Base-by-base conservation (phyloP, 1,140 invertebrate genomes). In the Glossosoma conforme region DNA sequence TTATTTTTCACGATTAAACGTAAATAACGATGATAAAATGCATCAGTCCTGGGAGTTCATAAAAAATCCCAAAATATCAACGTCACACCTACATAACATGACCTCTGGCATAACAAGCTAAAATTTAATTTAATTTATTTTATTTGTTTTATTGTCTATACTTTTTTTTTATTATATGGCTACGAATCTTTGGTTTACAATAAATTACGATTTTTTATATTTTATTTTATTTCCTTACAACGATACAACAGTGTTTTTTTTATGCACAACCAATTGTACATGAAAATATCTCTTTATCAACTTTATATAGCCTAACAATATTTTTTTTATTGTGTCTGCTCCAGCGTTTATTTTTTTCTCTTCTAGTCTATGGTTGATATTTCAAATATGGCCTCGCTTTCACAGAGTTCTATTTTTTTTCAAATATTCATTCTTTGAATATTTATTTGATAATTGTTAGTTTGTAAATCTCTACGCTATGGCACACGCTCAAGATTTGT, bases 11-110 rank as follows among this genome's bases (percentile, higher is more conserved):
- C n/a, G n/a, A 21, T 25, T 19, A 22, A 13, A 45, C 25, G 38
- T 41, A 25, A 46, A 56, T 44, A 58, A 58, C 56, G 47, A 54
- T 58, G 56, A 58, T 58, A 58, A 56, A 52, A 13, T 19, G 43
- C 45, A 51, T 58, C 56, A 58, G 56, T 58, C 56, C 42, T 51
- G 52, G 56, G 22, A 42, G 43, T 24, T 37, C 51, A n/a, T n/a
- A n/a, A n/a, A n/a, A n/a, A n/a, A n/a, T n/a, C 56, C 56, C 47
- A 51, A 36, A 58, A 33, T 20, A 35, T 56, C 30, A 52, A 56
- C 44, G 52, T 52, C 48, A 40, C 54, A 48, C 51, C 48, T 47
- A 56, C 21, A 14, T 43, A 38, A 30, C 20, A 43, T 46, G 36
- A 36, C 46, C 46, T 56, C 24, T 33, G 46, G 51, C 46, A 56